These are phyloP conservation scores for Paracanthobrama guichenoti DNA, from an alignment of 2,113 vertebrate species.

Conservation along the genomic window DNA sequence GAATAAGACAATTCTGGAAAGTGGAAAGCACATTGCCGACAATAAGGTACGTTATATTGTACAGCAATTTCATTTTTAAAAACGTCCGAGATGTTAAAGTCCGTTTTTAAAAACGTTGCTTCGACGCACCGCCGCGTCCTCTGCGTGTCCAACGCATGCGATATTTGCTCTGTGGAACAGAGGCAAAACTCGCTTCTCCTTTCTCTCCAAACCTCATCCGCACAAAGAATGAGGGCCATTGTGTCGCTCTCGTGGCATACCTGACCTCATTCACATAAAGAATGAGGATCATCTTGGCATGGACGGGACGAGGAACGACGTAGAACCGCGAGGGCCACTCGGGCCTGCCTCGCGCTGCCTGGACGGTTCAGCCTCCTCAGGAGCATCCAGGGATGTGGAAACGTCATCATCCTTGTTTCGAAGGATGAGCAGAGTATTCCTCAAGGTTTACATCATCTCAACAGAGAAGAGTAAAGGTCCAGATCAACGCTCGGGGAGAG, in stretches of 20 bases:
- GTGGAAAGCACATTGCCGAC: slow-evolving; percentile 55
- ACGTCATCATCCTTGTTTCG: slow-evolving; percentile 65
- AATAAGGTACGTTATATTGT: slow-evolving; percentile 62
- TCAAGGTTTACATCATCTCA: slow-evolving; percentile 64
- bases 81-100: slow-evolving; percentile 64
- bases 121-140: slow-evolving; percentile 79
- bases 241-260: slow-evolving; percentile 73
- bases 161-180: slow-evolving; percentile 63
- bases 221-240: slow-evolving; percentile 82
- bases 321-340: slow-evolving; percentile 60
- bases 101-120: slow-evolving; percentile 69
- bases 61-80: slow-evolving; percentile 66
- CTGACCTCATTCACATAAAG: slow-evolving; percentile 78
- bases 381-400: slow-evolving; percentile 75
- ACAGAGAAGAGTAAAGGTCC: slow-evolving; percentile 50
- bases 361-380: slow-evolving; percentile 72
- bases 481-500: slow-evolving; percentile 74
- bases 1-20: slow-evolving; percentile 54
- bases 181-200: slow-evolving; percentile 72
- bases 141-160: slow-evolving; percentile 73
- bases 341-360: slow-evolving; percentile 70
- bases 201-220: slow-evolving; percentile 83
- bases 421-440: slow-evolving; percentile 73
- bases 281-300: slow-evolving; percentile 77
- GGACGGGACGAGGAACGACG: slow-evolving; percentile 71